Evolutionary conservation across 2,797 vertebrate genomes (phyloP).

Genomic region (Propithecus deckenii): DNA sequence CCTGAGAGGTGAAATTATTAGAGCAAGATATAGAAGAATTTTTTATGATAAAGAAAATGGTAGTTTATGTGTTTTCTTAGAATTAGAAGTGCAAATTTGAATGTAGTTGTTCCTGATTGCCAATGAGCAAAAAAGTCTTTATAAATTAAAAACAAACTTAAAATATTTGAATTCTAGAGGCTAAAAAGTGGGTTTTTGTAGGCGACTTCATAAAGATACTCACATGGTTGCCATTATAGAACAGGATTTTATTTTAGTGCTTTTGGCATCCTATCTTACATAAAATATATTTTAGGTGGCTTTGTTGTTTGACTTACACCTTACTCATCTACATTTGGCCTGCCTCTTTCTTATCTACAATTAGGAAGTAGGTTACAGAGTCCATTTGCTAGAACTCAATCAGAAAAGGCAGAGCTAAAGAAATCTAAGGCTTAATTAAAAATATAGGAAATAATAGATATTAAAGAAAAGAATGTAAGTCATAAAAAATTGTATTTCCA

Average conservation of each 20-base stretch:
- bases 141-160: background rate
- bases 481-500: background rate
- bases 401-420: conserved; percentile 7
- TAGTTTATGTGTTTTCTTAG: background rate
- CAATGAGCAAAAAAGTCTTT: background rate
- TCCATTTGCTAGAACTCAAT: background rate
- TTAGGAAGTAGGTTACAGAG: conserved; percentile 1
- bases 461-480: background rate
- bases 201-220: background rate
- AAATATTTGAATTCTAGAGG: conserved; percentile 2
- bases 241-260: background rate
- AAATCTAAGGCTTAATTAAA: conserved; percentile 20
- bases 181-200: background rate
- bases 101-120: background rate
- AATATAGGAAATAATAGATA: background rate
- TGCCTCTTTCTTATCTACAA: background rate
- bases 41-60: conserved; percentile 5
- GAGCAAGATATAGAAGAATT: background rate
- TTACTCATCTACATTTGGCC: background rate
- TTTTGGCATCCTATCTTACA: background rate
- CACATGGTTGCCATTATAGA: background rate
- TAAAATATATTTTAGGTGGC: background rate
- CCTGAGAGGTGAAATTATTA: background rate
- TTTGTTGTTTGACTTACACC: background rate
- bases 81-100: conserved; percentile 41